These are phyloP conservation scores for Pimpla rufipes DNA, from an alignment of 2,888 invertebrate genomes.

Conservation along the genomic window DNA sequence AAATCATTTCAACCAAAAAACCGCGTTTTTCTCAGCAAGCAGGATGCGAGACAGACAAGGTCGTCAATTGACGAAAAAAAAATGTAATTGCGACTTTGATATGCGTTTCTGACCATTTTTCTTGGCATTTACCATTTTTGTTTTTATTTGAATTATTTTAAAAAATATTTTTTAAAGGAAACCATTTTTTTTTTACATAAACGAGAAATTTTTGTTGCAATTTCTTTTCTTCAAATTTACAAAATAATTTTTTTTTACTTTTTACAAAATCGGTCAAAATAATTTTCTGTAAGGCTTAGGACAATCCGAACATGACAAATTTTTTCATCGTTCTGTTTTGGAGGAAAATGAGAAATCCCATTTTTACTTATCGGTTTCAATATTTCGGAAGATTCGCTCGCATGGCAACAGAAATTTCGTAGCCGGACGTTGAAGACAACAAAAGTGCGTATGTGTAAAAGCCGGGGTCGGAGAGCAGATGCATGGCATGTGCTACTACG, in stretches of 20 bases:
- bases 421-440: constrained; percentile 80
- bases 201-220: too few species aligned
- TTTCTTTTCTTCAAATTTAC: too few species aligned
- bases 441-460: constrained; percentile 76
- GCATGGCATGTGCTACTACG: constrained; percentile 84
- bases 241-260: too few species aligned
- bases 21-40: constrained; percentile 3
- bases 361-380: constrained; percentile 19
- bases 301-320: too few species aligned
- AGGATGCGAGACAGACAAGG: constrained; percentile 34
- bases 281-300: too few species aligned
- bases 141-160: too few species aligned
- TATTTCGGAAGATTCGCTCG: constrained; percentile 55
- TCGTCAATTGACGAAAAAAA: constrained; percentile 4
- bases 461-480: constrained; percentile 81
- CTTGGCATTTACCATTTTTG: background rate
- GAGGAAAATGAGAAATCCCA: background rate
- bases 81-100: too few species aligned
- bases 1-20: constrained; percentile 67
- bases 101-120: background rate
- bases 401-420: constrained; percentile 80
- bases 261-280: too few species aligned
- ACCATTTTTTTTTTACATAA: too few species aligned
- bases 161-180: background rate
- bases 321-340: background rate